Percentiles rank a stretch among this genome's conserved stretches.
These are phyloP conservation scores for Dunckerocampus dactyliophorus DNA, from an alignment of 2,113 vertebrate species.

Conservation along the genomic window DNA sequence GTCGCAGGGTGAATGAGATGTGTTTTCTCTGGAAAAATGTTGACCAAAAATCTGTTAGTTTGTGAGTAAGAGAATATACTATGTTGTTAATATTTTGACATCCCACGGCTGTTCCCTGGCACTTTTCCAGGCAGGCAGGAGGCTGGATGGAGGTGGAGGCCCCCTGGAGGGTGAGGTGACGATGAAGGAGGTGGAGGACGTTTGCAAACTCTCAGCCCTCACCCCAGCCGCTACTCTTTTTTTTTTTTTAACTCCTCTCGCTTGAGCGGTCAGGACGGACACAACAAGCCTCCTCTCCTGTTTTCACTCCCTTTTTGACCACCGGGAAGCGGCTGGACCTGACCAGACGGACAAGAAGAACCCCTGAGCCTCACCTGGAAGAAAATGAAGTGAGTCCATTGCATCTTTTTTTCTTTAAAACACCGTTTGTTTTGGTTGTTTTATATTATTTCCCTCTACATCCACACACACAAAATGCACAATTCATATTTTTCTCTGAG, in stretches of 20 bases:
- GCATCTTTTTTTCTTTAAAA: too few species aligned
- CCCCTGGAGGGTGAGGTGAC: conserved; percentile 14
- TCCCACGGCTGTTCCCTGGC: not conserved
- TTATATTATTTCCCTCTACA: too few species aligned
- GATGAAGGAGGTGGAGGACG: not conserved
- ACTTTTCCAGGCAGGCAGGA: not conserved
- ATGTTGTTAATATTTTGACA: not conserved
- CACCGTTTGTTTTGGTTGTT: too few species aligned
- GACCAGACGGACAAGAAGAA: not conserved
- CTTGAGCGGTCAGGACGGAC: conserved; percentile 29
- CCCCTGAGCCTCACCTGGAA: too few species aligned
- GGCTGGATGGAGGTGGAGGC: not conserved
- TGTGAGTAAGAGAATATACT: not conserved
- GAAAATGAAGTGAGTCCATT: conserved; percentile 3
- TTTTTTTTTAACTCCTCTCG: conserved; percentile 1
- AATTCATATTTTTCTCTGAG: too few species aligned
- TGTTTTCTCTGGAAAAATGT: too few species aligned
- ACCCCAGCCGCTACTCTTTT: not conserved
- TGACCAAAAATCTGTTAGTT: too few species aligned
- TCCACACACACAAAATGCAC: too few species aligned
- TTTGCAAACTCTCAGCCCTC: conserved; percentile 11
- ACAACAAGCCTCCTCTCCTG: not conserved
- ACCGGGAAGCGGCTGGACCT: not conserved
- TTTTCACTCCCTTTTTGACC: conserved; percentile 9
- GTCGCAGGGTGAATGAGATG: too few species aligned